These are phyloP conservation scores for Mus pahari DNA, from an alignment of 2,113 vertebrate genomes.

Conservation along the genomic window DNA sequence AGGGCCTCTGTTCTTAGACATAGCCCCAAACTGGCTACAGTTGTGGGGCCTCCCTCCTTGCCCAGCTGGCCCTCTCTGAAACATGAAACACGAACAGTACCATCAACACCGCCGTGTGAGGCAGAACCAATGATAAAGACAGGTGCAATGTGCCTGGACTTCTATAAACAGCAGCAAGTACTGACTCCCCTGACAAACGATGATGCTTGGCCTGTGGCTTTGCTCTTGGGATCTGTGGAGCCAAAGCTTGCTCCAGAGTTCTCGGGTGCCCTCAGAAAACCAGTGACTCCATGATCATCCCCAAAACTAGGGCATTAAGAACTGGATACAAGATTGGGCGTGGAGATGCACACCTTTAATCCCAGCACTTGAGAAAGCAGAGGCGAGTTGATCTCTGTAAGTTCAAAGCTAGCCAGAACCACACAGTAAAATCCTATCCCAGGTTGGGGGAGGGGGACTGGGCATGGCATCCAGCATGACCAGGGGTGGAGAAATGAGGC, in stretches of 20 bases:
- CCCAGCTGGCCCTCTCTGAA: background rate
- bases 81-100: background rate
- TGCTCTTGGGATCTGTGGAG: background rate
- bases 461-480: background rate
- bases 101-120: background rate
- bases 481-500: no score
- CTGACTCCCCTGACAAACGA: background rate
- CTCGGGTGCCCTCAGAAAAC: background rate
- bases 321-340: background rate
- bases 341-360: background rate
- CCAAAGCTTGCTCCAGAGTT: background rate
- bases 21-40: background rate
- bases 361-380: background rate
- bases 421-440: background rate
- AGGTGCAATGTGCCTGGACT: fast-evolving
- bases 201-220: background rate
- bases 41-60: background rate
- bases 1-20: background rate
- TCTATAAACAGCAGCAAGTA: fast-evolving
- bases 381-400: background rate
- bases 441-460: background rate
- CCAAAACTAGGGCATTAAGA: fast-evolving
- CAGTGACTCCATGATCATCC: no score
- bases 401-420: background rate
- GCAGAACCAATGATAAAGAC: background rate